Evolutionary conservation across 1,140 invertebrate genomes (phyloP).

Genomic region (Marisa cornuarietis): DNA sequence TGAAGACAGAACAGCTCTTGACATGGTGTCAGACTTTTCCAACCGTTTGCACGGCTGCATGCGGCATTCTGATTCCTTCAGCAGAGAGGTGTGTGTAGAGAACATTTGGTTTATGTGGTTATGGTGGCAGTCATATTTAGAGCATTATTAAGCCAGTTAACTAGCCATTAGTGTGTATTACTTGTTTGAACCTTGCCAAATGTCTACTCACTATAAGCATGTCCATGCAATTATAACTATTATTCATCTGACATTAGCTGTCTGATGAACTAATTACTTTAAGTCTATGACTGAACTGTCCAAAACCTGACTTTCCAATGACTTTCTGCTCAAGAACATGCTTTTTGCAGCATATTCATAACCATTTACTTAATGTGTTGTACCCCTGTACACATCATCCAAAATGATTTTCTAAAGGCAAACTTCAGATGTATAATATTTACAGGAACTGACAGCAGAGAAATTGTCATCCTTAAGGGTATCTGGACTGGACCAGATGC

Average conservation of each 20-base stretch:
- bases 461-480: constrained; percentile 5
- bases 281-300: neutral
- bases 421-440: neutral
- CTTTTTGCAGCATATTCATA: too few relatives aligned
- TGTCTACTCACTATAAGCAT: neutral
- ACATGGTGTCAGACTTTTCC: constrained; percentile 48
- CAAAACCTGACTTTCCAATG: too few relatives aligned
- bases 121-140: neutral
- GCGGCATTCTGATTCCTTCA: constrained; percentile 28
- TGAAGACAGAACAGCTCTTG: constrained; percentile 47
- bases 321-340: too few relatives aligned
- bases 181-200: too few relatives aligned
- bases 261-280: neutral
- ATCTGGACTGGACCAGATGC: constrained; percentile 9
- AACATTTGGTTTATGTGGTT: neutral
- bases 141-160: too few relatives aligned
- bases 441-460: constrained; percentile 9
- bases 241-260: neutral
- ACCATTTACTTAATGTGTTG: too few relatives aligned
- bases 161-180: too few relatives aligned
- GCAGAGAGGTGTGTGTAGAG: too few relatives aligned
- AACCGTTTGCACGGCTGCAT: constrained; percentile 34
- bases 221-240: neutral
- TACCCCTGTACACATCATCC: too few relatives aligned
- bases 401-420: too few relatives aligned